Evolutionary conservation across 1,140 invertebrate species (phyloP), one percentile per base, ranked within the genome.

Genomic region (Drosophila azteca): DNA sequence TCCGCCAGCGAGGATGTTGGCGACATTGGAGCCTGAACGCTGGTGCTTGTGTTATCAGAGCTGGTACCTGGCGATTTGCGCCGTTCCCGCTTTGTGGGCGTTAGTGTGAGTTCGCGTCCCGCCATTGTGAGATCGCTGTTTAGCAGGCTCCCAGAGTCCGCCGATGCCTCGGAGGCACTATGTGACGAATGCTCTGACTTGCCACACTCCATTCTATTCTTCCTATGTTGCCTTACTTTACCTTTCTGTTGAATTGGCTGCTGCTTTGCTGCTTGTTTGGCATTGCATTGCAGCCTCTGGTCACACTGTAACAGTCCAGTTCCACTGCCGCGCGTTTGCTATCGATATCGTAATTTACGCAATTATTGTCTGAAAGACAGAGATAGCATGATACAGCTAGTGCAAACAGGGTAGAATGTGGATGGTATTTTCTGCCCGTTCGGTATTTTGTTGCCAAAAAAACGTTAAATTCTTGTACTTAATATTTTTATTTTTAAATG

Each of bases 1-100:
- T 92, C 91, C 8, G 67, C 79, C 39, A 73, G 44, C 3, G 82
- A 89, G 13, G 83, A 83, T 1, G 71, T 54, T 1, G 83, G 83
- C 13, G 83, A 88, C 65, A 88, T 79, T 0, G 75, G 70, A 13
- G 84, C 55, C 22, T 71, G 74, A 15, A 66, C 61, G 43, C 55
- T 71, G 26, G 52, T 66, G 55, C 67, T 77, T 54, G 50, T 69
- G 58, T 64, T 69, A 39, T 52, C 71, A 22, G 51, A 59, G 45
- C 67, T 68, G 45, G 64, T 68, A 2, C 58, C 83, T 17, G 83
- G 83, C 8, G 83, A 87, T 52, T 88, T 88, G 43, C 83, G 83
- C n/a, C 83, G 79, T 44, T 88, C 83, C 1, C 81, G 82, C 51
- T 79, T 87, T 0, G 74, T 71, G 29, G 83, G 74, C 65, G 78